Evolutionary conservation across 2,888 invertebrate species (phyloP), one percentile per base, ranked within the genome.

Genomic region (Drosophila fungiperda): DNA sequence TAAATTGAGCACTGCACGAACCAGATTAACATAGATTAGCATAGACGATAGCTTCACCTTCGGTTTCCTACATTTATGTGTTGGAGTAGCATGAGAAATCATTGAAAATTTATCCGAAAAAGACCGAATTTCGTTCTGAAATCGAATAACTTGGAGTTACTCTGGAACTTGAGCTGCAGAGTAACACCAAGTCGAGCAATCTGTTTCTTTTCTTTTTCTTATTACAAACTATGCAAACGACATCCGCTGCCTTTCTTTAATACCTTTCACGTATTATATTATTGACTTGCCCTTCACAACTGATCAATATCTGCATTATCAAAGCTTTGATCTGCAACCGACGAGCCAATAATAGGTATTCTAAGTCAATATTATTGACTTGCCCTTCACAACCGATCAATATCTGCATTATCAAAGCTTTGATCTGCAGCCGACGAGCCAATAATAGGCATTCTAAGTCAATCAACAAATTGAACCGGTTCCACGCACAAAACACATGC

Each of bases 381-480:
- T 20, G 42, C 38, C 53, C 35, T 59, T 68, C 68, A 33, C 45
- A 35, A 11, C 20, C 11, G 17, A 26, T 68, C 15, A 33, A 45
- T 68, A 68, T 48, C 36, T 52, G 42, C 36, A 58, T 42, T 45
- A 58, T 48, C 53, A 68, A 17, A 40, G 20, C 52, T 35, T 20
- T 53, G 59, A 53, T 49, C 55, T n/a, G 26, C 36, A 40, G 23
- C 4, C 35, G 4, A 9, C 53, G 33, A 65, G 9, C 6, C 26
- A 26, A 45, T 52, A 59, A 35, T 48, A 48, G 38, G 53, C 68
- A 68, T 68, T 68, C 42, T 45, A 48, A 68, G 53, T 59, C 45
- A 45, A 33, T 53, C 20, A 53, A 32, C 57, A 58, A 52, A 59
- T 59, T 52, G 42, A 68, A 68, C 68, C 68, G 68, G 68, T 68